Percentiles rank a stretch among this genome's conserved stretches.
Conservation (phyloP, 1,140 invertebrate species). For the Drosophila azteca region DNA sequence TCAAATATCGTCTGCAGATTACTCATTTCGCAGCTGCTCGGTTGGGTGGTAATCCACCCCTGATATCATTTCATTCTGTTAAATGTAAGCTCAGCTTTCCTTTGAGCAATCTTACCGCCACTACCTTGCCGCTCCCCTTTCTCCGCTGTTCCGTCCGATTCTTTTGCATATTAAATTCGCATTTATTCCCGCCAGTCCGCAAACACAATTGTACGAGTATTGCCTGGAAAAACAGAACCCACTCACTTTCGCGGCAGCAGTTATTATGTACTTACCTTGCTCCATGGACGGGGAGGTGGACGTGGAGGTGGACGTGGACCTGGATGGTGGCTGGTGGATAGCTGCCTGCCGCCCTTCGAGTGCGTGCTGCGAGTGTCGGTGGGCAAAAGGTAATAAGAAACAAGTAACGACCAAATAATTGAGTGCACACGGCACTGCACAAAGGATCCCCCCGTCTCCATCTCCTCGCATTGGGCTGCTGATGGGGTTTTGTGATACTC, state of each 20-base stretch:
- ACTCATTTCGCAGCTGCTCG: neutral
- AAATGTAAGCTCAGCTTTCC: slow-evolving; percentile 1
- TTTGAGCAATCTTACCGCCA: slow-evolving; percentile 9
- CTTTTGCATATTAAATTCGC: slow-evolving; percentile 58
- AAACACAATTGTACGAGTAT: slow-evolving; percentile 46
- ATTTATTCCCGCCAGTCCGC: slow-evolving; percentile 56
- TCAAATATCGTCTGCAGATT: neutral
- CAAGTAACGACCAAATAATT: slow-evolving; percentile 75
- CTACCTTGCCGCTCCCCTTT: neutral
- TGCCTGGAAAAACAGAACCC: slow-evolving; percentile 41
- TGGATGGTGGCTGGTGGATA: neutral
- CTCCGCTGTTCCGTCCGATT: neutral
- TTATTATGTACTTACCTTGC: slow-evolving; percentile 46
- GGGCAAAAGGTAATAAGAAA: slow-evolving; percentile 53
- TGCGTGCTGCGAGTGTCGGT: slow-evolving; percentile 16
- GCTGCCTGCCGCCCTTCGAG: no score
- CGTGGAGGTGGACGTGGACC: neutral
- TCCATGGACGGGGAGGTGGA: no score
- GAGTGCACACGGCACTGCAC: slow-evolving; percentile 54
- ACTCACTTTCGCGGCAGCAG: slow-evolving; percentile 21
- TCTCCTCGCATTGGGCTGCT: slow-evolving; percentile 15
- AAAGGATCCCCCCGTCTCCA: slow-evolving; percentile 49
- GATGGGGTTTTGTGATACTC: slow-evolving; percentile 28
- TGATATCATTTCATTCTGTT: neutral
- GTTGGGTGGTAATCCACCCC: neutral